Evolutionary conservation across 2,888 invertebrate genomes (phyloP).

Genomic region (Chironomus tentans): DNA sequence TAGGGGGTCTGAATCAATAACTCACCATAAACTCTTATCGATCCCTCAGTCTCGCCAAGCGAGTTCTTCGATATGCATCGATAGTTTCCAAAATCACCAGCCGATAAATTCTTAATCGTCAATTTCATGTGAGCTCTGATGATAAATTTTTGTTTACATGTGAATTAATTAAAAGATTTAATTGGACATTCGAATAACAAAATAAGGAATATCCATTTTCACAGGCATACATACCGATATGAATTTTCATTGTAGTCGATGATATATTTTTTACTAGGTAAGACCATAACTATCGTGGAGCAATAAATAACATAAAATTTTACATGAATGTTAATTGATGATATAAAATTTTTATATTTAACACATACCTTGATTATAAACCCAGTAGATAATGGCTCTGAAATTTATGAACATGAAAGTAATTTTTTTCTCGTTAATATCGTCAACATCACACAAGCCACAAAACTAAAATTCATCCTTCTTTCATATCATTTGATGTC

Average conservation of each 20-base stretch:
- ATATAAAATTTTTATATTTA: neutral
- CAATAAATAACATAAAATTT: neutral
- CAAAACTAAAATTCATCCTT: neutral
- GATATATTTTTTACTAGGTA: constrained; percentile 80
- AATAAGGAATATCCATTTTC: neutral
- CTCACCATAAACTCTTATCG: constrained; percentile 83
- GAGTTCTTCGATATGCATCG: constrained; percentile 90
- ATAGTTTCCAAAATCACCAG: constrained; percentile 82
- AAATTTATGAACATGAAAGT: constrained; percentile 28
- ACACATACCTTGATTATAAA: constrained; percentile 53
- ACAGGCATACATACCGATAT: constrained; percentile 51
- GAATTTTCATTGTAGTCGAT: constrained; percentile 76
- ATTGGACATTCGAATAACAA: neutral
- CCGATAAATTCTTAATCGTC: constrained; percentile 73
- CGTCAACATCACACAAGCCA: neutral
- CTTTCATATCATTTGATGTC: neutral
- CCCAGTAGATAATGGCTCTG: constrained; percentile 87
- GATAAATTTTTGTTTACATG: neutral
- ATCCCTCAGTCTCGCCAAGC: constrained; percentile 86
- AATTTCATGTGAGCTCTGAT: constrained; percentile 76
- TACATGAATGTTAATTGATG: neutral
- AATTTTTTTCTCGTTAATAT: neutral
- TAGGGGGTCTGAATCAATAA: no score
- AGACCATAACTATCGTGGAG: constrained; percentile 60
- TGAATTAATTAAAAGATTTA: neutral